Base-by-base conservation (phyloP, 1,140 invertebrate species). In the Monochamus saltuarius region DNA sequence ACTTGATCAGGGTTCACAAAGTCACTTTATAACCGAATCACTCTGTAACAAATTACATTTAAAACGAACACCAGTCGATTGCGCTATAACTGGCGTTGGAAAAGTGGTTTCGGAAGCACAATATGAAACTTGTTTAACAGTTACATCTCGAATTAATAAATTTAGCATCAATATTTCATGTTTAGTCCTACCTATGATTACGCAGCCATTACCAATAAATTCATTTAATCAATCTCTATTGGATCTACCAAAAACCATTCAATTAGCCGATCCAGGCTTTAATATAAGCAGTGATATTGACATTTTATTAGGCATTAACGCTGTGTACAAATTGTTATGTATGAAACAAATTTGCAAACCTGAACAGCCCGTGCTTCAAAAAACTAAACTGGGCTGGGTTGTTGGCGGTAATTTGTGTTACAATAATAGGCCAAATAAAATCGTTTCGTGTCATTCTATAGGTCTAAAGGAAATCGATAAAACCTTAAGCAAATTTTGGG, bases 361-460 rank as follows among this genome's bases (percentile, higher is more conserved):
- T 10, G 42, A 19, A 29, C 22, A 66, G 0, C 59, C 56, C 13
- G 62, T 63, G 8, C 42, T 70, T 4, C 67, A 71, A 47, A 45
- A 67, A 39, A 64, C 64, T 2, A 39, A 69, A 22, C 58, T 73
- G 22, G 72, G 72, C 3, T 73, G 70, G 74, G 22, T 74, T n/a
- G 14, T 54, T 9, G 29, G 35, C 19, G 40, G 42, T 65, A 9
- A 61, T 70, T 1, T 67, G 22, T 3, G 1, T 11, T 29, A 19
- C 10, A 6, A 29, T 29, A 29, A 29, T 29, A 29, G 22, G 6
- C 22, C 17, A 46, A 46, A 19, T 40, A 16, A 19, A 16, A 46
- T 11, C 17, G 17, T 46, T 0, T 10, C 29, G 17, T 16, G 8
- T 46, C 17, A 19, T 17, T 4, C 17, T 10, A 46, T 17, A 17